Evolutionary conservation across 2,113 vertebrate genomes (phyloP), one percentile per base, ranked within the genome.

Genomic region (Myodes glareolus): DNA sequence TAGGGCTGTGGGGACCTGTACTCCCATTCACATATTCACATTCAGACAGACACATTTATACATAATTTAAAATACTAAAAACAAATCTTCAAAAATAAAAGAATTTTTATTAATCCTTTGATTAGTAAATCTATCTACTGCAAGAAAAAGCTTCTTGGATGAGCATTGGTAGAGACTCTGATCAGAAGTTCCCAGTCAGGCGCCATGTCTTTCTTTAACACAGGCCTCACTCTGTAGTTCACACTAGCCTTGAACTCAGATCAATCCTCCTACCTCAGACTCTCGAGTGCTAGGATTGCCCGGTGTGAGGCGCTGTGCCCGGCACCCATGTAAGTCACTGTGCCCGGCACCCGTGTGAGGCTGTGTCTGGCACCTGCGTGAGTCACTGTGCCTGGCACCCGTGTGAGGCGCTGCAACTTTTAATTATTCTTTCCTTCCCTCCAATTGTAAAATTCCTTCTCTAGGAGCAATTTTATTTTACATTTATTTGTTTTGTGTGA

Each of bases 141-240:
- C 82, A 45, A 19, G 39, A 39, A 63, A 58, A 84, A 61, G 55
- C n/a, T 63, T 84, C 55, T 55, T 1, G 1, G 8, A 1, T 65
- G 27, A 61, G 13, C 1, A 0, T 1, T 65, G 39, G 29, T 14
- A 45, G 39, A 19, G 10, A 0, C 58, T 84, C 3, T 14, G 36
- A 27, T 82, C 36, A 16, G 12, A 82, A 39, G 36, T 42, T 63
- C 55, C n/a, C 7, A 2, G 3, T 39, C 58, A 85, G 27, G 42
- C 25, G 45, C 27, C n/a, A 31, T 7, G 11, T 52, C 70, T 45
- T 75, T 75, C n/a, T 72, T 42, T 52, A 27, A 88, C 13, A 52
- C 33, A 27, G 36, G 65, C 58, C 21, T 82, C 36, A 14, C 17
- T 58, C 50, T 39, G 52, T 52, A 72, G 33, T 33, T 72, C 85